phyloP scores from a whole-genome alignment of 2,113 vertebrate species.

The Nestor notabilis region DNA sequence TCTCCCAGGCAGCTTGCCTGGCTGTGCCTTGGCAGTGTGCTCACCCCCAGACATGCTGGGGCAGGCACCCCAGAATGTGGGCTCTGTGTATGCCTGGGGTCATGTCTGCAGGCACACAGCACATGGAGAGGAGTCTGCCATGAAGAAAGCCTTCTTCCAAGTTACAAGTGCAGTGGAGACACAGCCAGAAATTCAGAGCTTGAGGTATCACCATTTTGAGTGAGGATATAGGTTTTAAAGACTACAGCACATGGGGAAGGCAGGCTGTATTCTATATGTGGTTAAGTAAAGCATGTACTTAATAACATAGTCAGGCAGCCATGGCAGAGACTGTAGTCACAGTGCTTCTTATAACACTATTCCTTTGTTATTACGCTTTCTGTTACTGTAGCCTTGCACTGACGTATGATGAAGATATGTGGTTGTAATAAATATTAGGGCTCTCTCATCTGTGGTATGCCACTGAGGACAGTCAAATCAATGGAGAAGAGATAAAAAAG shows the following conservation, averaged over 20 bases:
- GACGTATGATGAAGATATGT: neutral
- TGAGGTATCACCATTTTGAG: neutral
- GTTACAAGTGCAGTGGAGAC: fast-evolving
- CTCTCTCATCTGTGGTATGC: neutral
- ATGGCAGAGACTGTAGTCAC: neutral
- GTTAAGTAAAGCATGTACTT: neutral
- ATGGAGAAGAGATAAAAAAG: neutral
- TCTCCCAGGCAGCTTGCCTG: neutral
- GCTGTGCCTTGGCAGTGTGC: neutral
- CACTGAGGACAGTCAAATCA: neutral
- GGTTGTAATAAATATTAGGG: neutral
- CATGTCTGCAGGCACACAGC: neutral
- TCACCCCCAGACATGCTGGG: neutral
- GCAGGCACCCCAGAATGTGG: neutral
- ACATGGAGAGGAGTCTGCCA: neutral
- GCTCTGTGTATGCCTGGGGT: neutral
- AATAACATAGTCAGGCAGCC: neutral
- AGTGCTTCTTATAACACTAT: neutral
- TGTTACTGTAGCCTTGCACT: neutral
- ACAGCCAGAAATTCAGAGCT: neutral
- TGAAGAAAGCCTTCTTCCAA: neutral
- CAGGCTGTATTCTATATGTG: neutral
- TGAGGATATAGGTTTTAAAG: neutral
- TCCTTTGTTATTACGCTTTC: neutral
- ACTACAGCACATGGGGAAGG: fast-evolving